Evolutionary conservation across 2,888 invertebrate species (phyloP), one percentile per base, ranked within the genome.

Genomic region (Dynastes tityus): DNA sequence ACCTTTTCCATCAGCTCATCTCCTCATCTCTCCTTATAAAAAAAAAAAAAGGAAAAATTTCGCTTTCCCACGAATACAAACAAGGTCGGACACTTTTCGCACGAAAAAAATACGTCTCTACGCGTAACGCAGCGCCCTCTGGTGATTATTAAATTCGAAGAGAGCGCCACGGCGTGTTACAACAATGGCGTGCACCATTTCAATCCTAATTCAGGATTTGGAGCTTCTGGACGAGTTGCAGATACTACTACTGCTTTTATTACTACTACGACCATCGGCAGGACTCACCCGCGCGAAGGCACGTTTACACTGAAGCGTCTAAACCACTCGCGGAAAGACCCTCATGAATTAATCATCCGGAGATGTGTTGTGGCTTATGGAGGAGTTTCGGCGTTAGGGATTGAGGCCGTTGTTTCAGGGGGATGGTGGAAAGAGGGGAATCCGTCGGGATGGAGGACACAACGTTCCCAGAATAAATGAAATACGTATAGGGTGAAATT

Each of bases 331-430:
- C 16, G 16, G 65, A 71, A 85, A 45, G 45, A 84, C 83, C 84
- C 86, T 87, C 87, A 87, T 87, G 87, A 87, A 87, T 87, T 87
- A 87, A 87, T 87, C 87, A 87, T 87, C 85, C 83, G 82, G 84
- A 85, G 87, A 86, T 87, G 87, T 86, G 87, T 86, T 87, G 87
- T 86, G 86, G 86, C 85, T 86, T 86, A 86, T 79, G 73, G 78
- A 80, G 78, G 53, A 53, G 16, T 13, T 13, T 53, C 53, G 4
- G 16, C 5, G 16, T 53, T 16, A n/a, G 70, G 32, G 37, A 32
- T 53, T 37, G 51, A 5, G 32, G 73, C 27, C 8, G 63, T 40
- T 8, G 49, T 3, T 61, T 49, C 40, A 29, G 37, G 27, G 5
- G 70, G 55, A 71, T 3, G 55, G 3, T 29, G n/a, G 45, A 45